Evolutionary conservation across 2,113 vertebrate genomes (phyloP), one percentile per base, ranked within the genome.

Genomic region (Aldabrachelys gigantea): DNA sequence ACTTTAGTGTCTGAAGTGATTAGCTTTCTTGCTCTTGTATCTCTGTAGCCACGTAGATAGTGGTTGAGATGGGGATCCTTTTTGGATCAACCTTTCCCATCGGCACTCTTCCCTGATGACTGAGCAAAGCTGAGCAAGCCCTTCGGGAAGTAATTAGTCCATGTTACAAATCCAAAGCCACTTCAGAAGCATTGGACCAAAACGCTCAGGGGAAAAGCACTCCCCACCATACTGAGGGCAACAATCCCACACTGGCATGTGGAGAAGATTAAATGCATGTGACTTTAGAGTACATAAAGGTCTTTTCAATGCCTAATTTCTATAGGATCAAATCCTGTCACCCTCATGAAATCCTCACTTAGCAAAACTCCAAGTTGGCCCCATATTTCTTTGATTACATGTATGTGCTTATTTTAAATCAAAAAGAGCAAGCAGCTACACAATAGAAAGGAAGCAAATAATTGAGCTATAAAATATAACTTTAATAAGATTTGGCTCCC

Each of bases 401-500:
- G 65, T 84, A 84, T 75, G 53, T 29, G 82, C 49, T 84, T 82
- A 81, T 72, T 75, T 90, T 89, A 94, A 91, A 95, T 80, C 92
- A 90, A 94, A 59, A 78, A 50, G 86, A 95, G 85, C 85, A 80
- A 47, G 57, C 50, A 31, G 54, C 80, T 91, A 59, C 89, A 85
- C 88, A 82, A 56, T 56, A 87, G 78, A 78, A 80, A 91, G 52
- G n/a, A 10, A 8, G 85, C 22, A 0, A 84, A 59, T 41, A 89
- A 88, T 62, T 6, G 22, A 84, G 82, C 93, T 27, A 65, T n/a
- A 87, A 94, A 87, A 88, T 57, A 86, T 29, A 72, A 52, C 69
- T 95, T 92, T 87, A 93, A 84, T 89, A 96, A 88, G 91, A 87
- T 87, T 19, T 76, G 29, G 92, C 80, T 86, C 56, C 3, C 57